Evolutionary conservation across 1,140 invertebrate genomes (phyloP).

Genomic region (Reticulitermes speratus): DNA sequence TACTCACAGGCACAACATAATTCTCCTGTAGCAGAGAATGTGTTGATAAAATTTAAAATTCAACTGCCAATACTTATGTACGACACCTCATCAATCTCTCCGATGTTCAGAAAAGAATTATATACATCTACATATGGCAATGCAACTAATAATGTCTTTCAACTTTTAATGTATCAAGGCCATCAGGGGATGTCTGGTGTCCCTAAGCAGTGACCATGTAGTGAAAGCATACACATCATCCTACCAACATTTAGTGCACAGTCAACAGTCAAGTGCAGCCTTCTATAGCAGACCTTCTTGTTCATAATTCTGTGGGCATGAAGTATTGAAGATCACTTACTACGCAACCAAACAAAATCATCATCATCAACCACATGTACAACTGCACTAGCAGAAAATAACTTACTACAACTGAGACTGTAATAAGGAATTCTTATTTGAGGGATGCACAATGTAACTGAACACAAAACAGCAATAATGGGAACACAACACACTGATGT

Average conservation of each 20-base stretch:
- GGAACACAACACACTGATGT: neutral
- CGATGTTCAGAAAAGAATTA: too few species aligned
- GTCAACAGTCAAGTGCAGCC: neutral
- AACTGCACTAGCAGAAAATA: neutral
- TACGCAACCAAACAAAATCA: neutral
- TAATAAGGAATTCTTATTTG: slow-evolving; percentile 13
- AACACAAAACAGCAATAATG: neutral
- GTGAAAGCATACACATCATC: slow-evolving; percentile 19
- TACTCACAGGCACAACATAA: too few species aligned
- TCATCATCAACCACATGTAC: neutral
- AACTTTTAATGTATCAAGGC: too few species aligned
- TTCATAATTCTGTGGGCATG: neutral
- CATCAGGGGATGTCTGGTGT: neutral
- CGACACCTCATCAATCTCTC: too few species aligned
- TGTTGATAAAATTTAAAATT: neutral
- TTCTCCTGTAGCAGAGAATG: neutral
- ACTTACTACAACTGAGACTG: neutral
- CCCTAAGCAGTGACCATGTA: slow-evolving; percentile 25
- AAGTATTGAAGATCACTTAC: neutral
- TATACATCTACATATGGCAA: too few species aligned
- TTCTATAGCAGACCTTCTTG: neutral
- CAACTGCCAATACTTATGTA: too few species aligned
- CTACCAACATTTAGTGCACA: too few species aligned
- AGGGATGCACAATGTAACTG: slow-evolving; percentile 37
- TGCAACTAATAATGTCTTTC: too few species aligned